A percentile compares a stretch with the other conserved stretches of the same genome.
These are phyloP conservation scores for Leptothorax acervorum DNA, from an alignment of 2,888 invertebrate species.

Conservation along the genomic window DNA sequence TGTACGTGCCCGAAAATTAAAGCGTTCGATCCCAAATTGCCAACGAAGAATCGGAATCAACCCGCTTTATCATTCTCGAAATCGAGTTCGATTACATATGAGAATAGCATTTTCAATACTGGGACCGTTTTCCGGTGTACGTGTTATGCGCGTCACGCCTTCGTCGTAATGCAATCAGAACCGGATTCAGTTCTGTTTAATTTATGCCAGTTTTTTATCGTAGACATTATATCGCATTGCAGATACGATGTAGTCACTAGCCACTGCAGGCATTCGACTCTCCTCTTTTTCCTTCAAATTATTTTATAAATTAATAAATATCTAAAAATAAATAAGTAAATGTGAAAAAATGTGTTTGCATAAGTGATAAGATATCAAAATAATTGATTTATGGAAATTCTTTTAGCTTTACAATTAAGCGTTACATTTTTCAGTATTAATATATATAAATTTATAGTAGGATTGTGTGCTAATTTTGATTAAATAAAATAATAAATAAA, in stretches of 20 bases:
- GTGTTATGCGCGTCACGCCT: conserved; percentile 45
- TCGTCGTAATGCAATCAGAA: conserved; percentile 18
- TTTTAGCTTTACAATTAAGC: not conserved
- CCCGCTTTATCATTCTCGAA: not conserved
- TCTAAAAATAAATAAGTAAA: not conserved
- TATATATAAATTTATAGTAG: not conserved
- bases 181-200: conserved; percentile 36
- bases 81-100: conserved; percentile 48
- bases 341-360: not conserved
- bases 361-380: not conserved
- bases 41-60: not conserved
- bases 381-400: not conserved
- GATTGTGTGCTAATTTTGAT: not conserved
- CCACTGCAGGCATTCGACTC: not conserved
- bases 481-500: not conserved
- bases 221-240: not conserved
- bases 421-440: not conserved
- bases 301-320: not conserved
- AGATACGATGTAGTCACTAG: not conserved
- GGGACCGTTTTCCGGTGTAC: conserved; percentile 57
- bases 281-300: not conserved
- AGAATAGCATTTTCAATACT: conserved; percentile 48
- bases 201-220: not conserved
- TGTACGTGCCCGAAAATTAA: not conserved
- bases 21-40: not conserved